phyloP scores from a whole-genome alignment of 2,888 invertebrate species.

The Candidula unifasciata region DNA sequence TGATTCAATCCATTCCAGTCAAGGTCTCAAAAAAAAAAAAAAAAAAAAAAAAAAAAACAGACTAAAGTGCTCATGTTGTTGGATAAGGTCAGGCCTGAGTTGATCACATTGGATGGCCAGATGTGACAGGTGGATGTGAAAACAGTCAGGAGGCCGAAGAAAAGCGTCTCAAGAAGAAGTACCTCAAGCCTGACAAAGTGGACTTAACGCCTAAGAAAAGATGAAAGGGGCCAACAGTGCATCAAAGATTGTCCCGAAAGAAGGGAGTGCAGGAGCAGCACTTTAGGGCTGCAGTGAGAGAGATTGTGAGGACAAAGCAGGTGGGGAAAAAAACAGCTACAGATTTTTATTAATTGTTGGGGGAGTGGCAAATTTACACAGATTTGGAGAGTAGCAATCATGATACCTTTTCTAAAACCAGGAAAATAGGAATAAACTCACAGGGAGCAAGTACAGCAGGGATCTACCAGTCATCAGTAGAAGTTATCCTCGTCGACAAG shows the following conservation, averaged over 20 bases:
- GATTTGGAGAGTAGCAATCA: too few species aligned
- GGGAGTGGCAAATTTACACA: too few species aligned
- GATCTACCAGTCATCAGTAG: too few species aligned
- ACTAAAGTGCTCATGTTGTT: constrained; percentile 95
- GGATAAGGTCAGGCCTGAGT: constrained; percentile 95
- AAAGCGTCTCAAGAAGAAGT: constrained; percentile 81
- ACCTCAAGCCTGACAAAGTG: constrained; percentile 87
- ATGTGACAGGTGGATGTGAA: constrained; percentile 91
- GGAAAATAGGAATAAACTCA: too few species aligned
- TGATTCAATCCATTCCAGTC: too few species aligned
- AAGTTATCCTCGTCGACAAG: too few species aligned
- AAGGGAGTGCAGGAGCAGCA: constrained; percentile 68
- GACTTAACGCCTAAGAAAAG: constrained; percentile 87
- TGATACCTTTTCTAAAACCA: too few species aligned
- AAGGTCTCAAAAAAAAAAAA: too few species aligned
- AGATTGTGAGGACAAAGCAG: constrained; percentile 58
- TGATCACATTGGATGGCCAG: constrained; percentile 90
- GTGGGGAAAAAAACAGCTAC: too few species aligned
- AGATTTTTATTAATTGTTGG: too few species aligned
- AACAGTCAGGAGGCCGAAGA: constrained; percentile 88
- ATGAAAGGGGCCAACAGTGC: constrained; percentile 81
- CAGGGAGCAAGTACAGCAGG: too few species aligned
- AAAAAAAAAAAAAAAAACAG: constrained; percentile 90
- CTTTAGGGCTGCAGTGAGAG: constrained; percentile 56
- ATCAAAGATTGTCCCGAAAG: constrained; percentile 68